These are phyloP conservation scores for Podocnemis expansa DNA, from an alignment of 2,113 vertebrate genomes.

Conservation along the genomic window DNA sequence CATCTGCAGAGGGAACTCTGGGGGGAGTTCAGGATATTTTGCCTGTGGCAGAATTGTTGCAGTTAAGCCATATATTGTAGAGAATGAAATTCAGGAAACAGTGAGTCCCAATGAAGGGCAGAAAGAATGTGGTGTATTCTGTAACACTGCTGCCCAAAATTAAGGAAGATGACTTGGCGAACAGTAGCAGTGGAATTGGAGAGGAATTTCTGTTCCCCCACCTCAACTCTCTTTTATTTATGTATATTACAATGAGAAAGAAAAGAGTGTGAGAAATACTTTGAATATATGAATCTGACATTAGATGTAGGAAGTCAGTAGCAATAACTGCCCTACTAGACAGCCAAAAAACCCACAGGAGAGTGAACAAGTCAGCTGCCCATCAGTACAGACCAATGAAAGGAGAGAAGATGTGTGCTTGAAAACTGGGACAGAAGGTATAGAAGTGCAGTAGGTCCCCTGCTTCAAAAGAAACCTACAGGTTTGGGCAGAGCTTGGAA, in stretches of 20 bases:
- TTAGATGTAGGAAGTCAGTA: too few relatives aligned
- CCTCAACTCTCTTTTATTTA: not conserved
- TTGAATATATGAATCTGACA: too few relatives aligned
- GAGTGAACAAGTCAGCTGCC: not conserved
- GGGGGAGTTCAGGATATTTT: too few relatives aligned
- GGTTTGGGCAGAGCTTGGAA: not conserved
- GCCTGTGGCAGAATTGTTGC: too few relatives aligned
- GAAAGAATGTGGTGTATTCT: not conserved
- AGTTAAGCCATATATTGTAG: too few relatives aligned
- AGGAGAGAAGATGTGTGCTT: not conserved
- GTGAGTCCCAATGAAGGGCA: too few relatives aligned
- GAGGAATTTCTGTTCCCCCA: too few relatives aligned
- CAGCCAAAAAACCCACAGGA: not conserved
- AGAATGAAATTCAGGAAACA: too few relatives aligned
- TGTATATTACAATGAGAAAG: not conserved
- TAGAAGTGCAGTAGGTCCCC: not conserved
- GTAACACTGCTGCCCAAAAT: not conserved
- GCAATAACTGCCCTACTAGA: not conserved
- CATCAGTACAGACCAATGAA: too few relatives aligned
- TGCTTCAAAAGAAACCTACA: rapidly evolving
- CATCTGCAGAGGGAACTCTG: too few relatives aligned
- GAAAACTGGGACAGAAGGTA: not conserved
- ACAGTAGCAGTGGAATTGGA: not conserved
- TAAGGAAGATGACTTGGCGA: not conserved
- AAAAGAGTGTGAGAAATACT: not conserved